A percentile compares a stretch with the other conserved stretches of the same genome.
Conservation (phyloP, 2,113 vertebrate genomes). For the Clarias magur region DNA sequence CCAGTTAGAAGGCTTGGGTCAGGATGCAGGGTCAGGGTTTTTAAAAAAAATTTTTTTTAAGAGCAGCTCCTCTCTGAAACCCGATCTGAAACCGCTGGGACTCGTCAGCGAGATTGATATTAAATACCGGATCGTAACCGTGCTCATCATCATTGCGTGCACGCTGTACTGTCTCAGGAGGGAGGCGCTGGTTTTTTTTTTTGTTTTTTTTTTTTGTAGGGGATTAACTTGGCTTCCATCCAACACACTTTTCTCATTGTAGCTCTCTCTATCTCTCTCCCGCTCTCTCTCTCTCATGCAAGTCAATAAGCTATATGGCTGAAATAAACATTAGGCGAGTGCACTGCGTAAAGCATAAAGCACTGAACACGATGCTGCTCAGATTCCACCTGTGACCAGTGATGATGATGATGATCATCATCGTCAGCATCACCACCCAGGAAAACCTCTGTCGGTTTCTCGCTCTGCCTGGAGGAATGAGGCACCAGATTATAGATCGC, state of each 20-base stretch:
- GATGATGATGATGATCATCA: too few species aligned
- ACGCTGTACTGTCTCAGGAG: background rate
- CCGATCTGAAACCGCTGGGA: background rate
- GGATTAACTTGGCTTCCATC: background rate
- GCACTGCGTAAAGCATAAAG: background rate
- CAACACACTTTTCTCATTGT: background rate
- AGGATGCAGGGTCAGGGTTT: too few species aligned
- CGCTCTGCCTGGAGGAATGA: background rate
- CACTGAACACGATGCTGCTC: background rate
- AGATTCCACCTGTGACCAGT: background rate
- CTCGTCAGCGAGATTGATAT: background rate
- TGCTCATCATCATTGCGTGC: background rate
- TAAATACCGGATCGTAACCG: background rate
- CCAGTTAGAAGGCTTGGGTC: too few species aligned
- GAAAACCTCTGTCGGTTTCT: background rate
- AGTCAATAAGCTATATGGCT: background rate
- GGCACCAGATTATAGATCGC: background rate
- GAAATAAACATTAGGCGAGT: background rate
- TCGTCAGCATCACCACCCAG: background rate
- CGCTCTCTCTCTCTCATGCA: background rate
- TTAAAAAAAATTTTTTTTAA: too few species aligned
- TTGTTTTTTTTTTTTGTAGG: too few species aligned
- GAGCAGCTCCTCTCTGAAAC: background rate
- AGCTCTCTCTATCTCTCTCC: background rate
- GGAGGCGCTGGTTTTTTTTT: too few species aligned